These are phyloP conservation scores for Cuniculus paca DNA, from an alignment of 2,797 vertebrate genomes.

Conservation along the genomic window DNA sequence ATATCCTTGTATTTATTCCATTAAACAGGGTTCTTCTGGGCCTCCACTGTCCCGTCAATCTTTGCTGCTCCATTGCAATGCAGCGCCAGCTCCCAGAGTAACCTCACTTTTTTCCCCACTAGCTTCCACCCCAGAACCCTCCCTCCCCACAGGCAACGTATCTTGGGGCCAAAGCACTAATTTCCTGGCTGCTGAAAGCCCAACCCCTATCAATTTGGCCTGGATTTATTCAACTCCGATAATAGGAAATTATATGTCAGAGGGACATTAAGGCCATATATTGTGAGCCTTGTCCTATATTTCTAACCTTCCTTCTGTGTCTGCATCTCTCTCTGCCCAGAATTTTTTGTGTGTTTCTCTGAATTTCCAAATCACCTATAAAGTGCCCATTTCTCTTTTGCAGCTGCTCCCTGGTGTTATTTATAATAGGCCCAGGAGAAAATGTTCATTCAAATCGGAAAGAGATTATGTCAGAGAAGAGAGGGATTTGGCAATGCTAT, in stretches of 20 bases:
- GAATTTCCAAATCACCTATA: conserved; percentile 72
- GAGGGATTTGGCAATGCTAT: conserved; percentile 64
- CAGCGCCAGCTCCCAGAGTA: not conserved
- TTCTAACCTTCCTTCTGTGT: conserved; percentile 76
- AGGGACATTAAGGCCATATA: conserved; percentile 65
- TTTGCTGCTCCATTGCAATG: conserved; percentile 13
- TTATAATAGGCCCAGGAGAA: conserved; percentile 66
- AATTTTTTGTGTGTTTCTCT: conserved; percentile 80
- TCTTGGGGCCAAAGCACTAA: not conserved
- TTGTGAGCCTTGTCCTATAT: conserved; percentile 72
- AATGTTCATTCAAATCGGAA: conserved; percentile 72
- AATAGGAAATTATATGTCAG: conserved; percentile 76
- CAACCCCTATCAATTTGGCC: conserved; percentile 65
- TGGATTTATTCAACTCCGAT: conserved; percentile 71
- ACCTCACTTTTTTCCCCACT: not conserved
- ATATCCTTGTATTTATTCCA: not conserved
- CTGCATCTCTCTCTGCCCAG: conserved; percentile 70
- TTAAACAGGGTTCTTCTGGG: conserved; percentile 59
- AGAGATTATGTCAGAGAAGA: conserved; percentile 50
- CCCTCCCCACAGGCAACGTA: not conserved
- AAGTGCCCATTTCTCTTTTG: conserved; percentile 77
- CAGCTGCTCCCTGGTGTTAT: conserved; percentile 60
- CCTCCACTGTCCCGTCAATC: not conserved
- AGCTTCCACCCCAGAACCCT: not conserved
- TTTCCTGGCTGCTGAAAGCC: conserved; percentile 48